Conservation (phyloP, 2,888 invertebrate genomes). For the Drosophila prolongata region DNA sequence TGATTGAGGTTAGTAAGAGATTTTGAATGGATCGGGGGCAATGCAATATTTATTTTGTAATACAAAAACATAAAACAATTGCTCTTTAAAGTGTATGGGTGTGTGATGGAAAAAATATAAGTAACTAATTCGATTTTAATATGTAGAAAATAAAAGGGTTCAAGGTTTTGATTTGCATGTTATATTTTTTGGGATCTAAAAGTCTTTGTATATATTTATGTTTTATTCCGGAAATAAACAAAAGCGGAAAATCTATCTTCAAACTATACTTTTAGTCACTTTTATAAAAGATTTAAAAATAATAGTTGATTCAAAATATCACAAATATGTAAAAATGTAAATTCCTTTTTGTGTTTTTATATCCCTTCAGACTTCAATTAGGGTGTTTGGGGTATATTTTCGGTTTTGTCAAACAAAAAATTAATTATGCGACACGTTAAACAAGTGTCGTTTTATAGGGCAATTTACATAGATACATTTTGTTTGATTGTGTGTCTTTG, state of each 20-base stretch:
- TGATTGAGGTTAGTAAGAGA: slow-evolving; percentile 7
- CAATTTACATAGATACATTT: slow-evolving; percentile 15
- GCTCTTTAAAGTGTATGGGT: slow-evolving; percentile 6
- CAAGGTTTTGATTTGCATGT: too few relatives aligned
- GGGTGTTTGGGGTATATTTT: slow-evolving; percentile 6
- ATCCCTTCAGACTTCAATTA: slow-evolving; percentile 5
- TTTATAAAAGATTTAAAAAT: too few relatives aligned
- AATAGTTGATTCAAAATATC: too few relatives aligned
- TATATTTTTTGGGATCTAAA: too few relatives aligned
- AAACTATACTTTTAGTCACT: too few relatives aligned
- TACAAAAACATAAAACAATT: slow-evolving; percentile 8
- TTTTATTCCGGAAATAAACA: not conserved
- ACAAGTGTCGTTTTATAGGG: slow-evolving; percentile 49
- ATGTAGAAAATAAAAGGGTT: too few relatives aligned
- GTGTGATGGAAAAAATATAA: too few relatives aligned
- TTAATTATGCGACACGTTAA: slow-evolving; percentile 59
- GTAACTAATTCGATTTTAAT: not conserved
- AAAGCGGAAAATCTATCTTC: too few relatives aligned
- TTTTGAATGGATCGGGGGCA: not conserved
- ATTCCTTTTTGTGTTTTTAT: not conserved
- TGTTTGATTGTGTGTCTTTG: slow-evolving; percentile 28
- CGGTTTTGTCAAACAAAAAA: slow-evolving; percentile 43
- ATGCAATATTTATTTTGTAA: slow-evolving; percentile 6
- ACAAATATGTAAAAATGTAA: not conserved
- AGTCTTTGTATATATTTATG: too few relatives aligned